Conservation (phyloP, 2,797 vertebrate genomes). For the Spinus pinus region DNA sequence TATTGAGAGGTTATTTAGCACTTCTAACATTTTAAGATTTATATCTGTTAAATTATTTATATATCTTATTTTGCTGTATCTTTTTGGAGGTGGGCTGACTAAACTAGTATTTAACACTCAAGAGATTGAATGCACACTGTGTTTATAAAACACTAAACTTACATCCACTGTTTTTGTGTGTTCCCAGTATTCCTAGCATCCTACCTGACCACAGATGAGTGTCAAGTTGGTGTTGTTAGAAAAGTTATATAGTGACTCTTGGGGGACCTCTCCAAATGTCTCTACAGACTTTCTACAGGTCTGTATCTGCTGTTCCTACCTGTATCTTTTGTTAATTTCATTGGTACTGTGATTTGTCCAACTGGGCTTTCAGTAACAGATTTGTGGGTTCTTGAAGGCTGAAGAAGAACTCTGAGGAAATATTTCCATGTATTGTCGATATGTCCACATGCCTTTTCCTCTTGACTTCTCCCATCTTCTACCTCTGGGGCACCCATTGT, state of each 20-base stretch:
- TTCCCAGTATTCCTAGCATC: neutral
- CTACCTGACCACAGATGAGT: neutral
- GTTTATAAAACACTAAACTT: neutral
- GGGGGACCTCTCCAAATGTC: neutral
- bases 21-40: neutral
- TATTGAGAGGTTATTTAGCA: neutral
- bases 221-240: neutral
- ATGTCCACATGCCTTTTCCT: neutral
- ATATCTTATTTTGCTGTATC: neutral
- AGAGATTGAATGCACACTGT: neutral
- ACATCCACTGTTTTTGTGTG: accelerated
- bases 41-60: neutral
- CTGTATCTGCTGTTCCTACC: neutral
- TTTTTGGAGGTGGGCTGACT: neutral
- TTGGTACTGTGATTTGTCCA: neutral
- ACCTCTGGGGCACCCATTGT: accelerated
- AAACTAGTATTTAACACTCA: neutral
- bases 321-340: neutral
- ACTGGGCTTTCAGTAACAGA: neutral
- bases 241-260: neutral
- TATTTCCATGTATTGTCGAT: neutral
- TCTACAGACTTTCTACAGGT: accelerated
- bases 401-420: neutral
- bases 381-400: neutral
- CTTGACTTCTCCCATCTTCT: neutral